Evolutionary conservation across 92 coral and sea anemone species (phyloP).

Genomic region (Metridium senile): DNA sequence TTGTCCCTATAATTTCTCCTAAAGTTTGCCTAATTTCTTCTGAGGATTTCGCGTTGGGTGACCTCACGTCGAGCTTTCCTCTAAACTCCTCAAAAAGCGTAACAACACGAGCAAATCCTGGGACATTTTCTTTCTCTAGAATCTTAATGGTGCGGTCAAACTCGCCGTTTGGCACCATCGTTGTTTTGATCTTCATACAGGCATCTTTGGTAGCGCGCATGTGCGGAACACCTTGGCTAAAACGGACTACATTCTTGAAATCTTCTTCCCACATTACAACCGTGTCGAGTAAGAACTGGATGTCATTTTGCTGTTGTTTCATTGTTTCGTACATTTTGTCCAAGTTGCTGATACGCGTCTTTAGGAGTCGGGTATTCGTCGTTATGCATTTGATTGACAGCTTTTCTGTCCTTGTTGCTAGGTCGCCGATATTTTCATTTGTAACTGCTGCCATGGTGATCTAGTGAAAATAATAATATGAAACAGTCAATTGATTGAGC

Average conservation of each 20-base stretch:
- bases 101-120: slow-evolving; percentile 67
- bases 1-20: slow-evolving; percentile 90
- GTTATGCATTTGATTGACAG: slow-evolving; percentile 77
- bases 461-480: background rate
- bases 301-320: slow-evolving; percentile 86
- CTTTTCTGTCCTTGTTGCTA: slow-evolving; percentile 67
- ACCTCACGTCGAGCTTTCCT: slow-evolving; percentile 73
- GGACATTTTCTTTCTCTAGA: slow-evolving; percentile 67
- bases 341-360: slow-evolving; percentile 65
- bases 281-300: slow-evolving; percentile 71
- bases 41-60: slow-evolving; percentile 85
- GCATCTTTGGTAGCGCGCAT: slow-evolving; percentile 80
- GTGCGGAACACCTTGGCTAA: slow-evolving; percentile 97
- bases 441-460: slow-evolving; percentile 51
- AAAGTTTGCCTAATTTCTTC: slow-evolving; percentile 85
- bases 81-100: slow-evolving; percentile 68
- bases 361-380: slow-evolving; percentile 61
- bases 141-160: slow-evolving; percentile 87
- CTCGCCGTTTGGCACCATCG: slow-evolving; percentile 86
- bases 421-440: slow-evolving; percentile 44
- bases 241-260: slow-evolving; percentile 81
- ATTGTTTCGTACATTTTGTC: slow-evolving; percentile 80
- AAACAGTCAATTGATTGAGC: too few relatives aligned
- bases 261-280: slow-evolving; percentile 91
- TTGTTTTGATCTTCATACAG: slow-evolving; percentile 73